A percentile compares a stretch with the other conserved stretches of the same genome.
Conservation (phyloP, 1,140 invertebrate genomes). For the Patella vulgata region DNA sequence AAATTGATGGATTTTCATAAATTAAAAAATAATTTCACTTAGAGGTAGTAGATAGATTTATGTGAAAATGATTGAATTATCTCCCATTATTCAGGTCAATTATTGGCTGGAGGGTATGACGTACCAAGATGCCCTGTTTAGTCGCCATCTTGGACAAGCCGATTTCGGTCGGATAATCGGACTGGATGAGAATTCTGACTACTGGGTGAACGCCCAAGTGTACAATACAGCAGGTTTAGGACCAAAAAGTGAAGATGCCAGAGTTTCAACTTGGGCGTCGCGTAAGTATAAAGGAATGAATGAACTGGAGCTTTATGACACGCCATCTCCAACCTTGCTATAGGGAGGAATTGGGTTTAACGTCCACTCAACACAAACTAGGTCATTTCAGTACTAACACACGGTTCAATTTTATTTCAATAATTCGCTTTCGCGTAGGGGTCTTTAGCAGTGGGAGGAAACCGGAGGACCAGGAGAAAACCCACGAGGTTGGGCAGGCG, state of each 20-base stretch:
- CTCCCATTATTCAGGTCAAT: constrained; percentile 50
- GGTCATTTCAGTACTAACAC: too few relatives aligned
- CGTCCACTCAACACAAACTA: too few relatives aligned
- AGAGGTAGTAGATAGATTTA: background rate
- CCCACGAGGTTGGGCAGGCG: too few relatives aligned
- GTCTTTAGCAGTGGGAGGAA: too few relatives aligned
- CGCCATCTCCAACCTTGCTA: too few relatives aligned
- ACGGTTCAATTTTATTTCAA: too few relatives aligned
- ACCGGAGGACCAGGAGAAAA: too few relatives aligned
- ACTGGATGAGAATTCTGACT: constrained; percentile 90
- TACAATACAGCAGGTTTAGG: constrained; percentile 96
- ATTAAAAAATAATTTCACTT: too few relatives aligned
- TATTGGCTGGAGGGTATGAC: constrained; percentile 45
- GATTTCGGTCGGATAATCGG: constrained; percentile 85
- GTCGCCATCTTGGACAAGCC: constrained; percentile 43
- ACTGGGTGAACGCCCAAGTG: constrained; percentile 93
- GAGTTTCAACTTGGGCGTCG: constrained; percentile 18
- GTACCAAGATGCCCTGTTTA: constrained; percentile 24
- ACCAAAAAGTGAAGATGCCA: constrained; percentile 78
- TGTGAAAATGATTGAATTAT: background rate
- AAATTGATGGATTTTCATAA: too few relatives aligned
- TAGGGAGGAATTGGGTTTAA: too few relatives aligned
- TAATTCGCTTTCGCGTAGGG: too few relatives aligned
- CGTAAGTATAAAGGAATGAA: constrained; percentile 14
- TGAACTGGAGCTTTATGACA: too few relatives aligned